Conservation (phyloP, 2,113 vertebrate species). For the Dipodomys merriami region DNA sequence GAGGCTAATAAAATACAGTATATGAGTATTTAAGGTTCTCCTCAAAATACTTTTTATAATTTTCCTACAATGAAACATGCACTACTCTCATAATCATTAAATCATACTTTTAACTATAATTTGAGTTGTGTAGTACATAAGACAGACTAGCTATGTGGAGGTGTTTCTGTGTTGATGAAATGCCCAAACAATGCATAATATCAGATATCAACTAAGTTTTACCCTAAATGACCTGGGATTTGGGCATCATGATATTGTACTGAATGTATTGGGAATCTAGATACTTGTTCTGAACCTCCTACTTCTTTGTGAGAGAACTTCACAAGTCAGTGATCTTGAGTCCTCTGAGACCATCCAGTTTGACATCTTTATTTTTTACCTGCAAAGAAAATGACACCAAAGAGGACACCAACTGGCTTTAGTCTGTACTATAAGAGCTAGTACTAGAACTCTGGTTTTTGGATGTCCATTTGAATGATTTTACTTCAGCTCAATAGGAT, state of each 20-base stretch:
- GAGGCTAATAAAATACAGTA: constrained; percentile 33
- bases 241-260: background rate
- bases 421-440: background rate
- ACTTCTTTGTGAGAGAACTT: background rate
- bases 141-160: background rate
- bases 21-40: background rate
- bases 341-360: background rate
- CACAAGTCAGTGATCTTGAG: background rate
- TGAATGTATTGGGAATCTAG: background rate
- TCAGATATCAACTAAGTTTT: background rate
- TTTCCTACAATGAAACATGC: constrained; percentile 10
- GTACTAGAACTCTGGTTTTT: background rate
- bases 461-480: background rate
- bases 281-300: background rate
- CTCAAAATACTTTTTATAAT: background rate
- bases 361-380: constrained; percentile 18
- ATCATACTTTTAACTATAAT: constrained; percentile 4
- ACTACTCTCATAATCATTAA: constrained; percentile 44
- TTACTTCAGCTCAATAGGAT: background rate
- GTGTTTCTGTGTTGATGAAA: background rate
- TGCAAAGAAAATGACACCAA: constrained; percentile 2
- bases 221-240: background rate
- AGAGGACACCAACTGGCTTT: background rate
- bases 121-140: background rate
- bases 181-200: background rate